Evolutionary conservation across 1,140 invertebrate genomes (phyloP).

Genomic region (Cecropterus lyciades): DNA sequence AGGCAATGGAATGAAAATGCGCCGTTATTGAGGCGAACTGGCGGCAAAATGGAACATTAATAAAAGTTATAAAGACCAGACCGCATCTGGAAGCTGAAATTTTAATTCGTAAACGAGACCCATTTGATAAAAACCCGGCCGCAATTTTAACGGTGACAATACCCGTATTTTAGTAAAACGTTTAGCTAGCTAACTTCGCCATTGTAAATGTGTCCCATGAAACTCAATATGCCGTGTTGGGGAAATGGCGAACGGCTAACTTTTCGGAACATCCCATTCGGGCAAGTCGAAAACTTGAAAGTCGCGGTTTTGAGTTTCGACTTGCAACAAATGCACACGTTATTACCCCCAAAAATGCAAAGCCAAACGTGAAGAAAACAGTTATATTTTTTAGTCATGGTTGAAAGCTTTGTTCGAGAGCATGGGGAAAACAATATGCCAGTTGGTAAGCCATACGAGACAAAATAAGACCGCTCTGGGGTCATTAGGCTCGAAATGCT

Average conservation of each 20-base stretch:
- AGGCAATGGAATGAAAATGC: constrained; percentile 23
- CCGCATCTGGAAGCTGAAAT: constrained; percentile 13
- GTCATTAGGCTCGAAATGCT: neutral
- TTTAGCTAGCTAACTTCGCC: constrained; percentile 12
- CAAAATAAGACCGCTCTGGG: constrained; percentile 3
- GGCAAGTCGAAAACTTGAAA: too few species aligned
- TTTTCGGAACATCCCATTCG: constrained; percentile 22
- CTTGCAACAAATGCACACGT: constrained; percentile 17
- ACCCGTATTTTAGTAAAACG: constrained; percentile 29
- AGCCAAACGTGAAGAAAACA: constrained; percentile 12
- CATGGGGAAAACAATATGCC: neutral
- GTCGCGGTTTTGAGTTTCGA: neutral
- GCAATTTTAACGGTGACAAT: constrained; percentile 5
- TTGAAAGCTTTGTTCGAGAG: constrained; percentile 7
- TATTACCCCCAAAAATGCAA: constrained; percentile 7
- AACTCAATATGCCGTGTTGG: constrained; percentile 18
- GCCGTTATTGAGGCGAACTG: constrained; percentile 12
- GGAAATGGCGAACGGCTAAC: constrained; percentile 10
- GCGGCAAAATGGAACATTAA: constrained; percentile 15
- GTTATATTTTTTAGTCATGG: constrained; percentile 13
- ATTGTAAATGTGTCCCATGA: constrained; percentile 22
- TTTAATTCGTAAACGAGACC: constrained; percentile 16
- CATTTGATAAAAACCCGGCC: constrained; percentile 15
- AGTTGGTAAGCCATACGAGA: constrained; percentile 11
- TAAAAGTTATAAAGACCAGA: constrained; percentile 2